Evolutionary conservation across 2,113 vertebrate species (phyloP), one percentile per base, ranked within the genome.

Genomic region (Hyperoodon ampullatus): DNA sequence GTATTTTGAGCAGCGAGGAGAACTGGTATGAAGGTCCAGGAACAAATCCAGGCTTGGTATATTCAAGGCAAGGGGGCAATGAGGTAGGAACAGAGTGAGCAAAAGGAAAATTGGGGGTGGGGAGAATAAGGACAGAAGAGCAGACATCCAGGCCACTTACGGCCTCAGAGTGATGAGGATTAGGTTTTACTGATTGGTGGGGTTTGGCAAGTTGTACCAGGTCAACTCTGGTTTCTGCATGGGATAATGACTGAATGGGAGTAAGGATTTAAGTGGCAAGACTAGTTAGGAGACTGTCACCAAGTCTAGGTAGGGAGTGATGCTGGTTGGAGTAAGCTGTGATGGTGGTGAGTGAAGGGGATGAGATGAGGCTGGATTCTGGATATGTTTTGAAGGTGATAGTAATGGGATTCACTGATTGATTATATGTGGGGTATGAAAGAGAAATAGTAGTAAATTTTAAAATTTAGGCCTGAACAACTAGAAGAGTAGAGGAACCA

Each of bases 311-410:
- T 35, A 71, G 44, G 24, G 8, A 60, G 24, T 65, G 15, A 12
- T 16, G 3, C 5, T 70, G 30, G 6, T 8, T 65, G 23, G 23
- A 68, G 42, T 23, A 60, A 35, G 53, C 53, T 6, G 5, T 58
- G 39, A 15, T 44, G 24, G 47, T 66, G 47, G 2, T 39, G 8
- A 83, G 10, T 63, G 35, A 58, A 61, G 12, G 21, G 39, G 13
- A 15, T 19, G 8, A 61, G n/a, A 88, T 44, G 50, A 15, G 53
- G 72, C 21, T 70, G n/a, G 4, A 42, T 88, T 75, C 19, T 85
- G 24, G 9, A 44, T 70, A 44, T 3, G 26, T 71, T 96, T 86
- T 96, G 42, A 95, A 86, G 66, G 19, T 44, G 63, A 42, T 77
- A 26, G 28, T 74, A 72, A 58, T 42, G 33, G 24, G 19, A 70